phyloP scores from a whole-genome alignment of 2,797 vertebrate species.

The Molossus molossus region DNA sequence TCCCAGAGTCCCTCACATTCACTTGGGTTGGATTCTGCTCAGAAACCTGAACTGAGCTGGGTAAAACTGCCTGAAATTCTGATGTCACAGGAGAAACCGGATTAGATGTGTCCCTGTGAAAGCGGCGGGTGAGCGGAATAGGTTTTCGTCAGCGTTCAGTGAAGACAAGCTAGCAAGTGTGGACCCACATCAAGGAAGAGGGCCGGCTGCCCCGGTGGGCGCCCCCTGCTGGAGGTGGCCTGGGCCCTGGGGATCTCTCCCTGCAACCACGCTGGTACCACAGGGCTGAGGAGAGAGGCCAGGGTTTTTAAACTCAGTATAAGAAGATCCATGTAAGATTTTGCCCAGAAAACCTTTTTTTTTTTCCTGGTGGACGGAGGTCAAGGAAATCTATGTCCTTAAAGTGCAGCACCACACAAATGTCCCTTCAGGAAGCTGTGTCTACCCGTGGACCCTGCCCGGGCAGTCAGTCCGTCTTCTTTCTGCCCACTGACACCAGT shows the following conservation, averaged over 20 bases:
- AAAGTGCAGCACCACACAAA: not conserved
- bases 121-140: not conserved
- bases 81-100: not conserved
- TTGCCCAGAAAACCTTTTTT: not conserved
- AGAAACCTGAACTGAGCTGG: not conserved
- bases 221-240: rapidly evolving
- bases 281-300: not conserved
- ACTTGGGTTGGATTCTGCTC: not conserved
- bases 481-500: not conserved
- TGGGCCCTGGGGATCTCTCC: not conserved
- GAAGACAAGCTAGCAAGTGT: not conserved
- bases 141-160: not conserved
- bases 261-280: not conserved
- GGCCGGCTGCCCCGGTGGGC: too few relatives aligned
- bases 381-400: not conserved
- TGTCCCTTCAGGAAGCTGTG: not conserved
- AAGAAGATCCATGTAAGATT: not conserved
- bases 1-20: not conserved
- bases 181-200: not conserved
- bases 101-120: not conserved
- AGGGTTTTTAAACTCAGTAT: not conserved
- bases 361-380: not conserved
- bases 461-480: not conserved
- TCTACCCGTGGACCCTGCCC: not conserved
- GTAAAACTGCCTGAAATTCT: not conserved